These are phyloP conservation scores for Liodrosophila aerea DNA, from an alignment of 2,888 invertebrate genomes.

Conservation along the genomic window DNA sequence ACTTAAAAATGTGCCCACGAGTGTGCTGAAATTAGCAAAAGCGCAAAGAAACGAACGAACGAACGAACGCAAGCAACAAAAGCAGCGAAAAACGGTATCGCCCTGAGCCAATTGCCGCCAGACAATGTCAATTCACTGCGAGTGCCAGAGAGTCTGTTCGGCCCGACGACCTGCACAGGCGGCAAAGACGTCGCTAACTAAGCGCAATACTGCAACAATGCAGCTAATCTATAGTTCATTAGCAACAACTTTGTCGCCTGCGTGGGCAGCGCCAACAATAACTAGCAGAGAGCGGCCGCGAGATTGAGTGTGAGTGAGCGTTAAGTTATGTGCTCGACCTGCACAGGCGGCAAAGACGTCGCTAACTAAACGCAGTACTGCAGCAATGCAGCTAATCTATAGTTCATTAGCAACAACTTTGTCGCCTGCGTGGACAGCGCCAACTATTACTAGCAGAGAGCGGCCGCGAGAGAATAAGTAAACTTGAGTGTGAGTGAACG, in stretches of 20 bases:
- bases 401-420: no score
- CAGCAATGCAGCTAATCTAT: constrained; percentile 16
- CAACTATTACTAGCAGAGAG: no score
- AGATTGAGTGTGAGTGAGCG: no score
- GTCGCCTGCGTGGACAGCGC: no score
- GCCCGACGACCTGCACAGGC: constrained; percentile 24
- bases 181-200: constrained; percentile 26
- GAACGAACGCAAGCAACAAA: constrained; percentile 7
- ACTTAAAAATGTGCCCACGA: constrained; percentile 31
- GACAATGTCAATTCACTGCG: no score
- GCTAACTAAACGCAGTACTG: constrained; percentile 10
- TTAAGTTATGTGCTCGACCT: no score
- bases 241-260: no score
- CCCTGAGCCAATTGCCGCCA: constrained; percentile 55
- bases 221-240: constrained; percentile 14
- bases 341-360: constrained; percentile 30
- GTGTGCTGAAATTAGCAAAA: constrained; percentile 52
- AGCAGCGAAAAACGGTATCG: constrained; percentile 2
- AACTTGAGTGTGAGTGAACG: no score
- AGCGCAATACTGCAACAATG: background rate
- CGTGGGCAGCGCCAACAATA: no score
- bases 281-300: no score
- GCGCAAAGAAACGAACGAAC: constrained; percentile 21
- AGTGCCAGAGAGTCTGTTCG: no score
- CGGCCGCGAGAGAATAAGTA: no score